Percentiles rank a stretch among this genome's conserved stretches.
These are phyloP conservation scores for Heliconius ethilla DNA, from an alignment of 2,888 invertebrate species.

Conservation along the genomic window DNA sequence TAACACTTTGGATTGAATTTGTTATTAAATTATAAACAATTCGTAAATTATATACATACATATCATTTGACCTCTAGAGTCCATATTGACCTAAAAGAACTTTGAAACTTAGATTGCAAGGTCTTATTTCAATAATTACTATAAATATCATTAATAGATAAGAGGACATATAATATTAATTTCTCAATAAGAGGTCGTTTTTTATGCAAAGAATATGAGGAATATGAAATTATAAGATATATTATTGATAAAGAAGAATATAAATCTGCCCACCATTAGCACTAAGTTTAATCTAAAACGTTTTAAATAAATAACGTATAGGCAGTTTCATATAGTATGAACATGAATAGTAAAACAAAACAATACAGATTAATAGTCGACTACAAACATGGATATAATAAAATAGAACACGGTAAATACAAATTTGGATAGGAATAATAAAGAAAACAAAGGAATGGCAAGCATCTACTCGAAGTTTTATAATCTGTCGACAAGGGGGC, in stretches of 20 bases:
- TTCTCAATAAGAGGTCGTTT: neutral
- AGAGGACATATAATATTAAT: neutral
- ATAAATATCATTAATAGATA: constrained; percentile 22
- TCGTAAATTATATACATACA: neutral
- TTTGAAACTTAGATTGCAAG: constrained; percentile 35
- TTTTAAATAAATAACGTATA: neutral
- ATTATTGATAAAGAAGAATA: neutral
- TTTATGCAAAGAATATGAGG: neutral
- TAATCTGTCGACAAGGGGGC: neutral
- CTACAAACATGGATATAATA: neutral
- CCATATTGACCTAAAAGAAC: constrained; percentile 30
- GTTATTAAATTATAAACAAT: neutral
- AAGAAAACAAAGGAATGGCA: neutral
- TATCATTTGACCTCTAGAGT: constrained; percentile 30
- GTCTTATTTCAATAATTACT: constrained; percentile 6
- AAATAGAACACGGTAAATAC: neutral
- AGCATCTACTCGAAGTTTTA: neutral
- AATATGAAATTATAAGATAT: neutral
- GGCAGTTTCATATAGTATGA: neutral
- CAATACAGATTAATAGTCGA: too few species aligned
- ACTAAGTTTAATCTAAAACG: too few species aligned
- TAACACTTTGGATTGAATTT: neutral
- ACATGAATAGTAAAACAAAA: neutral
- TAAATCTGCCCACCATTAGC: neutral
- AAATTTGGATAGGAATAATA: neutral